Conservation (phyloP, 2,113 vertebrate genomes). For the Thalassoma bifasciatum region DNA sequence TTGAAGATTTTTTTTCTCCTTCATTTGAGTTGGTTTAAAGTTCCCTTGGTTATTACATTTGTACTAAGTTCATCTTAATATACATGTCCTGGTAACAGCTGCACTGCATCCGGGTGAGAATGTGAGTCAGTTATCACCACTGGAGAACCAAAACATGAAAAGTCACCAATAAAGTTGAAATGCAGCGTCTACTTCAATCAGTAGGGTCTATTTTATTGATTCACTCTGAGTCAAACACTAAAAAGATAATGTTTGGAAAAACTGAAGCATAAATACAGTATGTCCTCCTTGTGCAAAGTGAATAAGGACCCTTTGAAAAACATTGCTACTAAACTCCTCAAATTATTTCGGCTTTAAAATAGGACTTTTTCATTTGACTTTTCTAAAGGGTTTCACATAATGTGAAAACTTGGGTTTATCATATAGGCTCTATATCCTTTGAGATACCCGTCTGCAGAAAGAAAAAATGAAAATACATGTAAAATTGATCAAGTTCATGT, state of each 20-base stretch:
- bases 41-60: no score
- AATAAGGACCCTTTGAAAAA: not conserved
- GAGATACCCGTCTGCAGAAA: no score
- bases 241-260: not conserved
- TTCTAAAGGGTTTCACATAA: no score
- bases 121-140: not conserved
- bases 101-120: no score
- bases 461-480: conserved; percentile 1
- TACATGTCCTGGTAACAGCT: no score
- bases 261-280: no score
- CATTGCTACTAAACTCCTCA: not conserved
- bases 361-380: no score
- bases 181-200: not conserved
- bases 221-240: not conserved
- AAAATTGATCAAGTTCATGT: not conserved
- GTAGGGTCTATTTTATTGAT: not conserved
- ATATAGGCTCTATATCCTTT: not conserved
- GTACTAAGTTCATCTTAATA: no score
- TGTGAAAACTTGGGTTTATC: not conserved
- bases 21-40: no score
- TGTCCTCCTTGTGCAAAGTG: no score
- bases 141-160: not conserved
- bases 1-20: not conserved
- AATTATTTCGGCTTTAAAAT: no score
- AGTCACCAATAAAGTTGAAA: not conserved